Evolutionary conservation across 2,113 vertebrate species (phyloP).

Genomic region (Lasiurus borealis): DNA sequence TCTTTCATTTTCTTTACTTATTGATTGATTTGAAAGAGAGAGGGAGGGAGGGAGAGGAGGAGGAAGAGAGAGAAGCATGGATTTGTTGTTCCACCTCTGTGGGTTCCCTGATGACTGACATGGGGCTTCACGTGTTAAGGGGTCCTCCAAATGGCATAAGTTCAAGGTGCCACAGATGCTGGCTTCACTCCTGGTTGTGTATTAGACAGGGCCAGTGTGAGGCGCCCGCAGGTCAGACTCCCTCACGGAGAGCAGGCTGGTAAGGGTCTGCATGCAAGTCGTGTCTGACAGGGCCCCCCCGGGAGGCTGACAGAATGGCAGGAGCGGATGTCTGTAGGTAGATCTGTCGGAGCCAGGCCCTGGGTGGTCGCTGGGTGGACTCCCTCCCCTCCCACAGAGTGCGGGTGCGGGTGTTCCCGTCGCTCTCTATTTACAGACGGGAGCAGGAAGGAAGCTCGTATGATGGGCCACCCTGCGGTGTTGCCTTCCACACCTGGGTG

Average conservation of each 20-base stretch:
- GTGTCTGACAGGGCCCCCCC: neutral
- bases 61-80: neutral
- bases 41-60: neutral
- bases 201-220: neutral
- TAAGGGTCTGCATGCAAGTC: neutral
- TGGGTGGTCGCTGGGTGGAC: neutral
- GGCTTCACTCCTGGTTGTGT: neutral
- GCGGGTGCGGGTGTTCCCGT: neutral
- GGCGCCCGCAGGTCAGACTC: neutral
- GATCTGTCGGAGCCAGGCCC: neutral
- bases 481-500: neutral
- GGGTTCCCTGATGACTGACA: neutral
- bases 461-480: neutral
- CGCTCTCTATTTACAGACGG: neutral
- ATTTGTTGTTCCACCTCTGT: neutral
- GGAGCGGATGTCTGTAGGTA: neutral
- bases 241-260: neutral
- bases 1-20: too few relatives aligned
- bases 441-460: neutral
- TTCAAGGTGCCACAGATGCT: neutral
- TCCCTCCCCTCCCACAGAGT: neutral
- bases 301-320: fast-evolving
- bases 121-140: neutral
- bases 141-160: neutral
- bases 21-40: too few relatives aligned